phyloP scores from a whole-genome alignment of 2,113 vertebrate species.

The Noctilio leporinus region DNA sequence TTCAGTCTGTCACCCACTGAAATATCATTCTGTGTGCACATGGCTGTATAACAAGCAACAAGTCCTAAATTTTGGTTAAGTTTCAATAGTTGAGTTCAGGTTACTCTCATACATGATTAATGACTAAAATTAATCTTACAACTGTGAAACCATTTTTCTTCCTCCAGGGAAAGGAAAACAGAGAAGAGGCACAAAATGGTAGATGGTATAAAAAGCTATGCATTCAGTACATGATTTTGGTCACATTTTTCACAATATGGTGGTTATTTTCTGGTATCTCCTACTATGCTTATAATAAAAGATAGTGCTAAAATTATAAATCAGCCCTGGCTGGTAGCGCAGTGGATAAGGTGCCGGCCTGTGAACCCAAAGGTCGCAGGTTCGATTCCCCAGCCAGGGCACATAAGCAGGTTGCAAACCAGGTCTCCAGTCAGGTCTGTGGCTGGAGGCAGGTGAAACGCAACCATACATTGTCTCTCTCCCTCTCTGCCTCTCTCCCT shows the following conservation, averaged over 20 bases:
- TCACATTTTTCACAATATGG: constrained; percentile 64
- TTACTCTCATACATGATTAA: constrained; percentile 27
- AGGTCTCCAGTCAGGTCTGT: no score
- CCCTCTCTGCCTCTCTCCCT: no score
- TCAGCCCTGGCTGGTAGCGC: no score
- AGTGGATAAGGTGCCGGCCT: no score
- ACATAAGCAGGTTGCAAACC: no score
- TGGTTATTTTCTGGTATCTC: constrained; percentile 58
- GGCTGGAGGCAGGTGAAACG: no score
- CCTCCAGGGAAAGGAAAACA: neutral
- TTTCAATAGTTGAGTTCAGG: constrained; percentile 21
- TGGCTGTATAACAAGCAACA: neutral
- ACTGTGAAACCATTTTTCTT: neutral
- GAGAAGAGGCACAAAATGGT: constrained; percentile 70
- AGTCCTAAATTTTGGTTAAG: constrained; percentile 39
- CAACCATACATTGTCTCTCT: no score
- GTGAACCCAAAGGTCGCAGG: no score
- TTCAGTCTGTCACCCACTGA: neutral
- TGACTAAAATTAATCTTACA: constrained; percentile 31
- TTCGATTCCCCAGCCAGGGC: no score
- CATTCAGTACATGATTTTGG: constrained; percentile 70
- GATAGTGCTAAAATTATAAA: constrained; percentile 56
- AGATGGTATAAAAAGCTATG: constrained; percentile 63
- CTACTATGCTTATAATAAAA: constrained; percentile 58
- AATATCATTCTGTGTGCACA: neutral